phyloP scores from a whole-genome alignment of 1,140 invertebrate genomes.

The Trichonephila clavata region DNA sequence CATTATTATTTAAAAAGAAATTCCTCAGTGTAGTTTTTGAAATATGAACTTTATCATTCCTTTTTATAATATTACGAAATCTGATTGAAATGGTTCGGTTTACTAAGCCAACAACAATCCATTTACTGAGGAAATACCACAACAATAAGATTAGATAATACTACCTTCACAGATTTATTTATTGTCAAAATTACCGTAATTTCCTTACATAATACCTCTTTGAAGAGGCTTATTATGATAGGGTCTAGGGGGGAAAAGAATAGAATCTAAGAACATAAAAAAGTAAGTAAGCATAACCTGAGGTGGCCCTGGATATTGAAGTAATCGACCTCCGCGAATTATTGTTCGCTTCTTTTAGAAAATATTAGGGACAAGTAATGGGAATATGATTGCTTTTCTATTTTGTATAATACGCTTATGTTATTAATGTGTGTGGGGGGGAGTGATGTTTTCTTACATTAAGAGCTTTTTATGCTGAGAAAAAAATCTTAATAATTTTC shows the following conservation, averaged over 20 bases:
- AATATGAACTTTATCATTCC: too few species aligned
- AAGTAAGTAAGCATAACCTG: slow-evolving; percentile 25
- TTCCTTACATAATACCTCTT: slow-evolving; percentile 3
- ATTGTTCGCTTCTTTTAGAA: background rate
- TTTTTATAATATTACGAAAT: too few species aligned
- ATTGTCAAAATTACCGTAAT: slow-evolving; percentile 2
- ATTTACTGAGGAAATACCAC: too few species aligned
- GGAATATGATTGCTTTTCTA: background rate
- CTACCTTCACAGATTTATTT: too few species aligned
- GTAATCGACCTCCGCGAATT: slow-evolving; percentile 18
- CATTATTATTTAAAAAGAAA: too few species aligned
- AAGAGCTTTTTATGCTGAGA: background rate
- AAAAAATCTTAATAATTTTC: background rate
- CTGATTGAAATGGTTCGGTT: too few species aligned
- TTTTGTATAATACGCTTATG: background rate
- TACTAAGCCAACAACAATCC: too few species aligned
- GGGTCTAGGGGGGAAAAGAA: background rate
- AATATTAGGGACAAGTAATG: slow-evolving; percentile 1
- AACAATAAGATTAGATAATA: too few species aligned
- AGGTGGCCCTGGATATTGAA: slow-evolving; percentile 7
- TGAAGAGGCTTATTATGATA: background rate
- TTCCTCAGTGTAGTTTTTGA: too few species aligned
- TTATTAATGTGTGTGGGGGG: background rate
- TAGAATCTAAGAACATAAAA: background rate
- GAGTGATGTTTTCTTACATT: background rate